Evolutionary conservation across 2,797 vertebrate species (phyloP), one percentile per base, ranked within the genome.

Genomic region (Myotis daubentonii): DNA sequence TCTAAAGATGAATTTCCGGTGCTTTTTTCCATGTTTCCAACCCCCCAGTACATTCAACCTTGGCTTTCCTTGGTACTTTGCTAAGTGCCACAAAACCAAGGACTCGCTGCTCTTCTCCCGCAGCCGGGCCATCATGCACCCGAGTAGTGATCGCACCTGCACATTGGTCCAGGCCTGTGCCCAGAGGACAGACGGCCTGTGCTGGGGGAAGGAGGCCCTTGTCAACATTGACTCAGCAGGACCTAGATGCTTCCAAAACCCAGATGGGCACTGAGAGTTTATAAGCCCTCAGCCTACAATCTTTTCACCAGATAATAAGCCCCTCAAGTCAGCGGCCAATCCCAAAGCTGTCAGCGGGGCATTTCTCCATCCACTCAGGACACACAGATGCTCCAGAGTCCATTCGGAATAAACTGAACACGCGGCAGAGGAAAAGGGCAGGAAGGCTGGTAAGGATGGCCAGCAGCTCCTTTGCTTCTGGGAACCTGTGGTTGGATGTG

Each of bases 151-250:
- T 68, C 93, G 71, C 89, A 95, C 89, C 88, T 95, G 91, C 33
- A 0, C 68, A 88, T 28, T 79, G 92, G 94, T 97, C 96, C 93
- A 87, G 89, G 83, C 83, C 76, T 8, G 38, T 55, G 72, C 91
- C 80, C 91, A 94, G 85, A 96, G 95, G 86, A 97, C 93, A 90
- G 79, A 96, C 94, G 92, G 76, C 91, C 51, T 86, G 97, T 89
- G 85, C 91, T 90, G 53, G 87, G 6, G 28, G 93, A 96, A 60
- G 76, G 74, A 55, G 88, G n/a, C 62, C 53, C 81, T 62, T 20
- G 60, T 10, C 44, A 60, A 72, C n/a, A 60, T 1, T 51, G 70
- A 89, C 68, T 81, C 25, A 51, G 53, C 79, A 4, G 83, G 88
- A 90, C 23, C 91, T 66, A 72, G 51, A 60, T 28, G 17, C 28